Percentiles rank a stretch among this genome's conserved stretches.
Evolutionary conservation across 2,888 invertebrate genomes (phyloP).

Genomic region (Teleiodes luculella): DNA sequence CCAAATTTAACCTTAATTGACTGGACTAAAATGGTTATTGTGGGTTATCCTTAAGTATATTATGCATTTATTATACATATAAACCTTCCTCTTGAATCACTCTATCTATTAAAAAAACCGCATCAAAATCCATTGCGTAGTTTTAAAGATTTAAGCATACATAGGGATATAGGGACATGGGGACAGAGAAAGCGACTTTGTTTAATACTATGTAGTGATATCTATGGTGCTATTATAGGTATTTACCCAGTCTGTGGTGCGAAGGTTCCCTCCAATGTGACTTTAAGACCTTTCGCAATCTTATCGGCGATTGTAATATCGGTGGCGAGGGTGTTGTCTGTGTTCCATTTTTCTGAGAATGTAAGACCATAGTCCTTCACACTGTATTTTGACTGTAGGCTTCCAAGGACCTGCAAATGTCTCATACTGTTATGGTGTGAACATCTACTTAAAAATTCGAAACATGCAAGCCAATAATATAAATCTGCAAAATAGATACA

Average conservation of each 20-base stretch:
- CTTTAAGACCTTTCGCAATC: conserved; percentile 92
- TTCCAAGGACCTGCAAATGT: conserved; percentile 82
- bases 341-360: conserved; percentile 99
- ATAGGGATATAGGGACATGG: no score
- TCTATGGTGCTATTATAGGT: no score
- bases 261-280: conserved; percentile 94
- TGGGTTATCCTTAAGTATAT: no score
- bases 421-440: background rate
- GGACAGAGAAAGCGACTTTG: no score
- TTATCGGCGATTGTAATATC: conserved; percentile 95
- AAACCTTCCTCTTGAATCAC: no score
- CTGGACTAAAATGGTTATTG: no score
- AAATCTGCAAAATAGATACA: background rate
- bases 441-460: background rate
- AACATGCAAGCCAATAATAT: background rate
- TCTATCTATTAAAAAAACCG: no score
- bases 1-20: no score
- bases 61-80: no score
- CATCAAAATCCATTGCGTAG: no score
- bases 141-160: no score
- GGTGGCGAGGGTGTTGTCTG: conserved; percentile 95
- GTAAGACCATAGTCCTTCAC: conserved; percentile 93
- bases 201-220: no score
- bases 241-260: conserved; percentile 96
- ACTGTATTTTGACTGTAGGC: conserved; percentile 96